Percentiles rank a stretch among this genome's conserved stretches.
These are phyloP conservation scores for Syrphus vitripennis DNA, from an alignment of 2,888 invertebrate species.

Conservation along the genomic window DNA sequence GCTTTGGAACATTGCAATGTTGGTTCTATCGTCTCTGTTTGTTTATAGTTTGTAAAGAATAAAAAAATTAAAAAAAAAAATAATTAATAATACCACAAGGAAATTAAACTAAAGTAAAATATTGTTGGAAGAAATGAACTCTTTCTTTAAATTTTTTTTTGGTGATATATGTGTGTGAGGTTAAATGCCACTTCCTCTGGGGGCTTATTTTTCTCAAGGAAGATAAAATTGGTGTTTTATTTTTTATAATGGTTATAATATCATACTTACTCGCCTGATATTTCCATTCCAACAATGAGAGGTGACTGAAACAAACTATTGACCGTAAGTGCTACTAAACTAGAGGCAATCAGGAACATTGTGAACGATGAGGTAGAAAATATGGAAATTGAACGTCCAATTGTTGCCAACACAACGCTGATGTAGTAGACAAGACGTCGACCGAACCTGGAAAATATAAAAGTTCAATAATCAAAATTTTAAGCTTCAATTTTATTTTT, in stretches of 20 bases:
- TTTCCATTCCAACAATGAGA: conserved; percentile 83
- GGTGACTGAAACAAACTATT: conserved; percentile 82
- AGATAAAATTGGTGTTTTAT: no score
- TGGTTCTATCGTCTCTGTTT: conserved; percentile 81
- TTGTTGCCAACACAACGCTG: conserved; percentile 80
- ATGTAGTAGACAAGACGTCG: conserved; percentile 82
- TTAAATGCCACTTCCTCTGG: conserved; percentile 23
- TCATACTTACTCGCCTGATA: conserved; percentile 81
- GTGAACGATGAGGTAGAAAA: conserved; percentile 79
- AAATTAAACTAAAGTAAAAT: conserved; percentile 48
- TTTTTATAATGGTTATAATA: no score
- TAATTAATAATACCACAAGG: conserved; percentile 37
- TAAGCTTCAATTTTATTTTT: no score
- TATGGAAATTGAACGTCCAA: conserved; percentile 80
- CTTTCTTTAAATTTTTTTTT: conserved; percentile 54
- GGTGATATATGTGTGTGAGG: conserved; percentile 56
- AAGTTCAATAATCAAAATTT: no score
- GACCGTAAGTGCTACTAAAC: conserved; percentile 81
- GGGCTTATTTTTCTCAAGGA: no score
- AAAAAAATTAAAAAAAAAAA: not conserved
- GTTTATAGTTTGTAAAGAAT: conserved; percentile 50
- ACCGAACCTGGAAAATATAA: conserved; percentile 80
- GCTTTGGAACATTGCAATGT: conserved; percentile 82
- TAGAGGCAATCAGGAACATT: conserved; percentile 80
- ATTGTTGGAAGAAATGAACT: conserved; percentile 61